Conservation (phyloP, 2,797 vertebrate genomes). For the Nyctibius grandis region DNA sequence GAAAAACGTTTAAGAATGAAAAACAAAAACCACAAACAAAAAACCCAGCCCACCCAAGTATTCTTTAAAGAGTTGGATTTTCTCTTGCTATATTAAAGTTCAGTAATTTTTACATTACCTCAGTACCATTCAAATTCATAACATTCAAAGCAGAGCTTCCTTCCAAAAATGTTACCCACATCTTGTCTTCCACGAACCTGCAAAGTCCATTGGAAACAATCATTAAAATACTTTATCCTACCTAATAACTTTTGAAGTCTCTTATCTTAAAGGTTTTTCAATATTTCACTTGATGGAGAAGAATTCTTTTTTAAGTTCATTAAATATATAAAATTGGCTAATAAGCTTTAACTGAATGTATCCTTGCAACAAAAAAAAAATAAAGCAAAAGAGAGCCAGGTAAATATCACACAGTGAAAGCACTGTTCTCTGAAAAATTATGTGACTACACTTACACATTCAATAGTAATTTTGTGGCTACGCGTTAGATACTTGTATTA, state of each 20-base stretch:
- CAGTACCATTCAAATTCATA: slow-evolving; percentile 82
- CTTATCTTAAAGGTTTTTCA: neutral
- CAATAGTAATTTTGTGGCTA: neutral
- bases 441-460: neutral
- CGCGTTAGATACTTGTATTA: neutral
- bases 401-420: neutral
- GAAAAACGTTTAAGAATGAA: neutral
- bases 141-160: slow-evolving; percentile 93
- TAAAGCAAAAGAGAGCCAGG: neutral
- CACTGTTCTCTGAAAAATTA: neutral
- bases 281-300: neutral
- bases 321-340: neutral
- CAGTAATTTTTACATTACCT: slow-evolving; percentile 69
- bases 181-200: slow-evolving; percentile 98
- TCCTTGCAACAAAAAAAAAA: neutral
- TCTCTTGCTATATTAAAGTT: neutral
- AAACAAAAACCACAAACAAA: neutral
- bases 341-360: neutral
- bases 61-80: neutral
- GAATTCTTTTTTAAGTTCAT: neutral
- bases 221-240: neutral
- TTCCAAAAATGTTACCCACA: slow-evolving; percentile 99
- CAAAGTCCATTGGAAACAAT: neutral
- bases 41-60: neutral
- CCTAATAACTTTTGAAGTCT: neutral